phyloP scores from a whole-genome alignment of 2,888 invertebrate species.

The Hybos culiciformis region DNA sequence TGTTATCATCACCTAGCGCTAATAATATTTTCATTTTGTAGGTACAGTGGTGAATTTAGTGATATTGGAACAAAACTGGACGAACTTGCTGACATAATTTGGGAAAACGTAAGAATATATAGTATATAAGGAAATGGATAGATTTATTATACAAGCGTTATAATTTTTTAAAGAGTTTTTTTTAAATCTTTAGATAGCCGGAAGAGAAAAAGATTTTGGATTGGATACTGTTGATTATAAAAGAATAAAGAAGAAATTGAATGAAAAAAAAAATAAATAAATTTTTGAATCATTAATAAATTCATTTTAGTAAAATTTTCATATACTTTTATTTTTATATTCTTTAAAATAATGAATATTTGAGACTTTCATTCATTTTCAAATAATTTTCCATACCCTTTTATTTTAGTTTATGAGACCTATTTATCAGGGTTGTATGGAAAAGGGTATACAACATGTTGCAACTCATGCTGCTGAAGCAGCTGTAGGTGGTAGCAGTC shows the following conservation, averaged over 20 bases:
- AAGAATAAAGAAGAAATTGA: slow-evolving; percentile 4
- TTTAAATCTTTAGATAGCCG: slow-evolving; percentile 5
- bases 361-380: neutral
- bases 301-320: too few species aligned
- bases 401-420: slow-evolving; percentile 65
- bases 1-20: too few species aligned
- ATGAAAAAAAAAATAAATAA: slow-evolving; percentile 7
- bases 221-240: too few species aligned
- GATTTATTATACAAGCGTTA: neutral
- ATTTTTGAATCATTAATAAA: too few species aligned
- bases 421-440: slow-evolving; percentile 63
- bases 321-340: too few species aligned
- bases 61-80: slow-evolving; percentile 81
- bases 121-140: too few species aligned
- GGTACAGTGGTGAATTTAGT: slow-evolving; percentile 86
- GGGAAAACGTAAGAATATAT: slow-evolving; percentile 77
- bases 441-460: slow-evolving; percentile 70
- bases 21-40: too few species aligned
- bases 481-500: slow-evolving; percentile 43
- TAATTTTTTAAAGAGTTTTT: neutral
- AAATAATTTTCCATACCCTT: slow-evolving; percentile 11
- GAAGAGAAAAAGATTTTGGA: slow-evolving; percentile 6
- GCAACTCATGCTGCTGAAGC: slow-evolving; percentile 62
- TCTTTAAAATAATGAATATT: neutral
- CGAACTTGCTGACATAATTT: slow-evolving; percentile 69